Conservation (phyloP, 2,797 vertebrate genomes). For the Ispidina lecontei region DNA sequence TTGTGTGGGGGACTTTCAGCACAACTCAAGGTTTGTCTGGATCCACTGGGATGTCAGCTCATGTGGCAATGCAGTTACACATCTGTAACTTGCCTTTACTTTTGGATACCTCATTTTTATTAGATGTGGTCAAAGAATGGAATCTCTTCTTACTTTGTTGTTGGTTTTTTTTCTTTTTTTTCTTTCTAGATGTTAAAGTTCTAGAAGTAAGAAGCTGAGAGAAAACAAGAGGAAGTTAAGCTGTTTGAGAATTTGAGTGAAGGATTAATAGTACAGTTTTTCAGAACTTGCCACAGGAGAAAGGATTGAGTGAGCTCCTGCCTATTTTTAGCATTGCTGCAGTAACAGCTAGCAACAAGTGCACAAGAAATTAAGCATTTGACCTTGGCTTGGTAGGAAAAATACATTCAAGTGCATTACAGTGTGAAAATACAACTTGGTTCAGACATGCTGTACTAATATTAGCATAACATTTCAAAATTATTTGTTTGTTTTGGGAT, state of each 20-base stretch:
- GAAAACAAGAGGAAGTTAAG: background rate
- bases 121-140: background rate
- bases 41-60: background rate
- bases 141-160: background rate
- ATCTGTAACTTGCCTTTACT: background rate
- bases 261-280: background rate
- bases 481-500: background rate
- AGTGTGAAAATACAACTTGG: background rate
- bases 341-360: background rate
- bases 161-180: background rate
- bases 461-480: background rate
- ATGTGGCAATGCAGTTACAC: background rate
- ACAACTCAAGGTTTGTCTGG: background rate
- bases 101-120: background rate
- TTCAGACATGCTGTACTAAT: background rate
- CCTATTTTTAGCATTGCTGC: background rate
- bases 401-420: background rate
- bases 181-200: background rate
- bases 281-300: background rate
- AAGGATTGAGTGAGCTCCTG: background rate
- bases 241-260: background rate
- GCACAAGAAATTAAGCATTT: background rate
- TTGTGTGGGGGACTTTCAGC: background rate
- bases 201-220: background rate
- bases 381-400: background rate